phyloP scores from a whole-genome alignment of 2,888 invertebrate genomes.

The Drosophila kuntzei region DNA sequence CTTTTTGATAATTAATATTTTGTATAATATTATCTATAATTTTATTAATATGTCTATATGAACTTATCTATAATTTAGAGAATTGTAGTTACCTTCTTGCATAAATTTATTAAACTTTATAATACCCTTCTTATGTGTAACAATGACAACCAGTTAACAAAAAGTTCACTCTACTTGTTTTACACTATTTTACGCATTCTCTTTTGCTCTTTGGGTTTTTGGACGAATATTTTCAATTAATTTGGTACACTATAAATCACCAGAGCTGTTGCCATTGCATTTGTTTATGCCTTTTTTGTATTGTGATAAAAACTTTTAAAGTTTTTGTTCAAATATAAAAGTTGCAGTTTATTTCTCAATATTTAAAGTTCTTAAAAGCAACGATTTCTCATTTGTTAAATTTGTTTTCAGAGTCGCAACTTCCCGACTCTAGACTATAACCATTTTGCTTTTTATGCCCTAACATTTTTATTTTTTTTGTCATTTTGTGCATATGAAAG shows the following conservation, averaged over 20 bases:
- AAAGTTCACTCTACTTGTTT: conserved; percentile 23
- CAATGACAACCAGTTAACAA: conserved; percentile 10
- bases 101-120: neutral
- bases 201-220: conserved; percentile 27
- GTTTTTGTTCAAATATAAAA: conserved; percentile 21
- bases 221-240: conserved; percentile 39
- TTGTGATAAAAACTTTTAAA: conserved; percentile 21
- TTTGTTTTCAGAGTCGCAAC: neutral
- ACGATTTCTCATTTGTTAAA: conserved; percentile 6
- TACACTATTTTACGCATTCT: conserved; percentile 29
- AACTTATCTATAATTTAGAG: neutral
- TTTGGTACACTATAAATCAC: conserved; percentile 50
- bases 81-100: neutral
- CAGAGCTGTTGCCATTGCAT: conserved; percentile 21
- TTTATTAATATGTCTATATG: too few relatives aligned
- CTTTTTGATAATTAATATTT: neutral
- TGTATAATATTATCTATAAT: neutral
- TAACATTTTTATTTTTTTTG: conserved; percentile 1
- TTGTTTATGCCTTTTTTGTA: neutral
- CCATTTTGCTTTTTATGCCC: neutral
- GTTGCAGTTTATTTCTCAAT: conserved; percentile 9
- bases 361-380: conserved; percentile 11
- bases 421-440: neutral
- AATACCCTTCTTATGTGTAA: neutral
- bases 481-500: conserved; percentile 21